Evolutionary conservation across 2,888 invertebrate species (phyloP).

Genomic region (Linnaemya vulpina): DNA sequence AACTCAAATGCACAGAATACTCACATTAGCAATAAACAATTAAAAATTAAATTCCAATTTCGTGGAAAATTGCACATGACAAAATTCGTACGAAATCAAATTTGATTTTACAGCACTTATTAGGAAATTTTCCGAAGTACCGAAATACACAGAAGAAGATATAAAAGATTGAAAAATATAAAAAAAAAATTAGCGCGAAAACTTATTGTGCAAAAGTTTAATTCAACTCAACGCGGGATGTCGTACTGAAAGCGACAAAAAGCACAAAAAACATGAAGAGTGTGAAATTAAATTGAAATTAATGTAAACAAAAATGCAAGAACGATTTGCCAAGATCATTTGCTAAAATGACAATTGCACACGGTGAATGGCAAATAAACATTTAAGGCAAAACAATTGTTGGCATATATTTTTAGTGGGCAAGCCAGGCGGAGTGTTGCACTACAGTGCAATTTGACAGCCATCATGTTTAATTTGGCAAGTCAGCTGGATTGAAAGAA

Average conservation of each 20-base stretch:
- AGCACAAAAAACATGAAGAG: slow-evolving; percentile 20
- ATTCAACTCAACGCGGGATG: background rate
- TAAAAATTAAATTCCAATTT: background rate
- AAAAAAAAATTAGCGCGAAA: slow-evolving; percentile 27
- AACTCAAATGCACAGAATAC: no score
- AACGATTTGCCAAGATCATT: slow-evolving; percentile 18
- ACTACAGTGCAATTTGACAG: background rate
- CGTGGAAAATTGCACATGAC: slow-evolving; percentile 7
- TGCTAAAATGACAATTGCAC: slow-evolving; percentile 30
- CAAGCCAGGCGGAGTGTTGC: background rate
- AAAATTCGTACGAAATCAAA: slow-evolving; percentile 12
- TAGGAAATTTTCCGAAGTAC: background rate
- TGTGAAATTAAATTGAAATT: slow-evolving; percentile 28
- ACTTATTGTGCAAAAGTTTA: slow-evolving; percentile 4
- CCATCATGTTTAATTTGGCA: no score
- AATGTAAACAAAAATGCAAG: slow-evolving; percentile 18
- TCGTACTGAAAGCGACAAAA: slow-evolving; percentile 20
- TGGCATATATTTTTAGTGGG: no score
- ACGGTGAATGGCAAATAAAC: slow-evolving; percentile 28
- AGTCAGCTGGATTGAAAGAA: no score
- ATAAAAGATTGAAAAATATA: background rate
- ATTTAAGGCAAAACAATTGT: background rate
- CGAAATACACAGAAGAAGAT: background rate
- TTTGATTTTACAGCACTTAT: slow-evolving; percentile 29
- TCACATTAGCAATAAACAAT: slow-evolving; percentile 17